Base-by-base conservation (phyloP, 2,888 invertebrate species). In the Idaea straminata region DNA sequence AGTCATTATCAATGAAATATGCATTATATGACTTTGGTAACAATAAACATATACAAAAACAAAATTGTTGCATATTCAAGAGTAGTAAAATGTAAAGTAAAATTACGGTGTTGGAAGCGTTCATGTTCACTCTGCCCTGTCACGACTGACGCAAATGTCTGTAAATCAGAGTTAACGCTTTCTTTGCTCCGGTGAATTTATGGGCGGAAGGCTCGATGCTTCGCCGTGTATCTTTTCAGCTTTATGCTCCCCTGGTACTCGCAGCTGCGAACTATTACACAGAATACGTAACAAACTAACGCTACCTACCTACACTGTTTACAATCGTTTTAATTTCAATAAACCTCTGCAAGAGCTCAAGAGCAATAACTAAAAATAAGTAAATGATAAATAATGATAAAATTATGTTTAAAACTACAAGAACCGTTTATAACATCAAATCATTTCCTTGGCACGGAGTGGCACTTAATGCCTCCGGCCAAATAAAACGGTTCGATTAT, bases 161-260 rank as follows among this genome's bases (percentile, higher is more conserved):
- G 83, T 88, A 89, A 88, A 89, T 90, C 89, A 88, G 84, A 80
- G 87, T 87, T 88, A 88, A 86, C 83, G 84, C 83, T 86, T 87
- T 88, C 85, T 87, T 86, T 84, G 77, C 84, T 77, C 75, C 77
- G 70, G 73, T 75, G 80, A 84, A 90, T 89, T 88, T 89, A 89
- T 86, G 78, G 85, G 76, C 76, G 25, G 59, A 78, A 81, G 77
- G 80, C 79, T 78, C 81, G 81, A 77, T 80, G 81, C 79, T 74
- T 80, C 77, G 80, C 79, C 80, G 80, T 83, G 81, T 81, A 80
- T 82, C 82, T 83, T 79, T 76, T 72, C 74, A 77, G 75, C 76
- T 80, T 80, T 78, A 77, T 83, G 79, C 74, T 78, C 76, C 72
- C 82, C 81, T 80, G 77, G 83, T 85, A 83, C 77, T 76, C 67